These are phyloP conservation scores for Heliothis virescens DNA, from an alignment of 1,140 invertebrate species.

Conservation along the genomic window DNA sequence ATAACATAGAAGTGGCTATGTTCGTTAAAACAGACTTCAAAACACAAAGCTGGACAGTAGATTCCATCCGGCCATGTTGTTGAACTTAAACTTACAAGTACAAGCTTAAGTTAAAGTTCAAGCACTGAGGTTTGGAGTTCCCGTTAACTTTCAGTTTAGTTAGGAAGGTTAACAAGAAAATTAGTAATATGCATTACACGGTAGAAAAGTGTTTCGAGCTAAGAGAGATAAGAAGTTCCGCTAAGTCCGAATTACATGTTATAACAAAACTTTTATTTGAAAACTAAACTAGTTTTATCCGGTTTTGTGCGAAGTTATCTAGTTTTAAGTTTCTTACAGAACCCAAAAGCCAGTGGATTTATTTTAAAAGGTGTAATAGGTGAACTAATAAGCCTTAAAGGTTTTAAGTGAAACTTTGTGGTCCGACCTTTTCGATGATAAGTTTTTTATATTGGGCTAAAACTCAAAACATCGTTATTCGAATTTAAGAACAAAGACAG, in stretches of 20 bases:
- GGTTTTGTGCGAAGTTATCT: background rate
- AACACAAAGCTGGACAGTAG: background rate
- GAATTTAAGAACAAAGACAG: no score
- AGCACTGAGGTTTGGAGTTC: slow-evolving; percentile 9
- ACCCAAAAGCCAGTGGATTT: background rate
- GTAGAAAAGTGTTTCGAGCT: background rate
- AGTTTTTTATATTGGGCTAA: no score
- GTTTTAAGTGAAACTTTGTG: no score
- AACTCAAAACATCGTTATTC: no score
- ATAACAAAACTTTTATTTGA: slow-evolving; percentile 1
- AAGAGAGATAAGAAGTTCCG: slow-evolving; percentile 1
- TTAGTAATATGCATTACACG: slow-evolving; percentile 14
- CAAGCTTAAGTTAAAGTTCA: slow-evolving; percentile 14
- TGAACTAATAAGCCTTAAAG: background rate
- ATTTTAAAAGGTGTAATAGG: background rate
- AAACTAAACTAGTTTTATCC: background rate
- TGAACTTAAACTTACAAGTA: background rate
- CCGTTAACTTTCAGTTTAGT: slow-evolving; percentile 19
- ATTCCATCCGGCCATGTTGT: background rate
- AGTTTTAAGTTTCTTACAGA: background rate
- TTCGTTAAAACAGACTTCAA: background rate
- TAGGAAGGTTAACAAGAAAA: slow-evolving; percentile 8
- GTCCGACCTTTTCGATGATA: no score
- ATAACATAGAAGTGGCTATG: no score
- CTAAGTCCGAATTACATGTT: slow-evolving; percentile 10